Conservation (phyloP, 2,797 vertebrate species). For the Pangasius djambal region DNA sequence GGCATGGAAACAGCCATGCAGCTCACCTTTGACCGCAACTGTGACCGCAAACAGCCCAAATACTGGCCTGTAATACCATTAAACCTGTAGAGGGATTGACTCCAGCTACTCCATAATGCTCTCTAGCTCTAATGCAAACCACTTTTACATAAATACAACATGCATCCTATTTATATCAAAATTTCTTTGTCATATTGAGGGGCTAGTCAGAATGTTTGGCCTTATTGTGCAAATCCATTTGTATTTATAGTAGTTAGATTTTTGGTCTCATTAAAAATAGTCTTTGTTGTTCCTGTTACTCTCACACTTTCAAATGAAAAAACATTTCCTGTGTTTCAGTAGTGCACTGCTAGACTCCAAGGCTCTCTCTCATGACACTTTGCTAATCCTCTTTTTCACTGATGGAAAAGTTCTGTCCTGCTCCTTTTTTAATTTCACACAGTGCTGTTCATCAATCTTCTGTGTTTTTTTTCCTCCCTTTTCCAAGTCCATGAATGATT, state of each 20-base stretch:
- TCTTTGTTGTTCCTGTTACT: not conserved
- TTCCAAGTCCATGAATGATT: conserved; percentile 36
- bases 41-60: conserved; percentile 91
- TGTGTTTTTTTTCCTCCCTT: not conserved
- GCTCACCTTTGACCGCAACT: conserved; percentile 83
- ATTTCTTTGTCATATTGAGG: not conserved
- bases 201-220: not conserved
- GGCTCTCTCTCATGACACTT: not conserved
- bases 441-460: conserved; percentile 7
- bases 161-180: not conserved
- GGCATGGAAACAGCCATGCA: conserved; percentile 89
- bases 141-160: not conserved
- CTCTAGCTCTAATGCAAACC: not conserved
- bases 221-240: not conserved
- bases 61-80: conserved; percentile 96
- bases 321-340: not conserved
- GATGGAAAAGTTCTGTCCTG: not conserved
- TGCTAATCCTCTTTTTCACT: not conserved
- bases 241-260: not conserved
- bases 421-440: not conserved
- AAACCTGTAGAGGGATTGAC: conserved; percentile 74
- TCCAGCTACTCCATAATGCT: not conserved
- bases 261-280: not conserved
- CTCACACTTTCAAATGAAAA: no score
- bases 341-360: not conserved